A percentile compares a stretch with the other conserved stretches of the same genome.
Conservation (phyloP, 2,888 invertebrate species). For the Lamellibrachia columna region DNA sequence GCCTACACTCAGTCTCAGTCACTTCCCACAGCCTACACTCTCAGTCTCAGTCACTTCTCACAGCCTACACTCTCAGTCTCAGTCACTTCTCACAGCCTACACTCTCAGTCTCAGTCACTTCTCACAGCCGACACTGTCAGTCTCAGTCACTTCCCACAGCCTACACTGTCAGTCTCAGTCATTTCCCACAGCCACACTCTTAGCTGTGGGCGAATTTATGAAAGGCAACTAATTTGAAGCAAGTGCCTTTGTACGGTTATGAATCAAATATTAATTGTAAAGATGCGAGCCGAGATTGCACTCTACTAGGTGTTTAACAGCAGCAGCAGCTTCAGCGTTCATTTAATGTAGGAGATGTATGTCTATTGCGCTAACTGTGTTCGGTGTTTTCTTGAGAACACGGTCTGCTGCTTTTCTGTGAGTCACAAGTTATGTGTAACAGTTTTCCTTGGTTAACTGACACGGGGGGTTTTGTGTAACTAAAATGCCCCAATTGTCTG, state of each 20-base stretch:
- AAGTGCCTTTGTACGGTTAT: neutral
- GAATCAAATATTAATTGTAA: neutral
- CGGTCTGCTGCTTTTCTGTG: too few species aligned
- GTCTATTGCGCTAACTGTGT: neutral
- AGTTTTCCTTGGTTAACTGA: too few species aligned
- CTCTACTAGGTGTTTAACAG: neutral
- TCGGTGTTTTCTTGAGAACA: neutral
- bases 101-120: too few species aligned
- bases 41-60: too few species aligned
- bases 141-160: too few species aligned
- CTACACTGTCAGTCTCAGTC: neutral
- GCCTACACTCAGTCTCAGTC: too few species aligned
- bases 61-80: too few species aligned
- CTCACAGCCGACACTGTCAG: neutral
- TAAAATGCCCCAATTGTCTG: too few species aligned
- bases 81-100: too few species aligned
- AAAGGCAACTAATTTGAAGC: neutral
- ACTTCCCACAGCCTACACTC: too few species aligned
- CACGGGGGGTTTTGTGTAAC: too few species aligned
- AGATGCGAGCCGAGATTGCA: neutral
- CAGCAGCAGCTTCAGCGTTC: neutral
- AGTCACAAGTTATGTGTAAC: too few species aligned
- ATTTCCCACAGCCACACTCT: neutral
- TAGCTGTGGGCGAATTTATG: neutral
- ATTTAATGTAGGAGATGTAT: neutral